Evolutionary conservation across 1,140 invertebrate species (phyloP), one percentile per base, ranked within the genome.

Genomic region (Potamilus streckersoni): DNA sequence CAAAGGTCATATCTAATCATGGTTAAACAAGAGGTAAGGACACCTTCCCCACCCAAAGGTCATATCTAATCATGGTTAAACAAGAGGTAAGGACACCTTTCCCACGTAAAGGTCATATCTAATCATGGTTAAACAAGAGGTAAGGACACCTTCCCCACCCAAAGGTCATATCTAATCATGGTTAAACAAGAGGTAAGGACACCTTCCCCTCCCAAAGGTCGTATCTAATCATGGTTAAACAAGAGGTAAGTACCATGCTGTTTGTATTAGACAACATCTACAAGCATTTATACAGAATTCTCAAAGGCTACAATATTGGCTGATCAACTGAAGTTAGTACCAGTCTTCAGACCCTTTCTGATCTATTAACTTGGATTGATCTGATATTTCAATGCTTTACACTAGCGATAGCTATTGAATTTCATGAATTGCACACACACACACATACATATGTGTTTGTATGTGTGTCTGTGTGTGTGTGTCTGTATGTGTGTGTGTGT

Each of bases 21-120:
- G 74, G 80, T 85, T 2, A 82, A 82, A 67, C 73, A 76, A 72
- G 85, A 87, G 82, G 84, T 87, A 38, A 68, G 72, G 83, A 84
- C 27, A 70, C 80, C 73, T 74, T 88, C 67, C 85, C 86, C 60
- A 68, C 58, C 64, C 79, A 79, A 60, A 79, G 80, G 55, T 71
- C 67, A 61, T 64, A 58, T 19, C 49, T 85, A n/a, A 61, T 83
- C 65, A 84, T 88, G 74, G 80, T 85, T 2, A 82, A 82, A 67
- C 73, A n/a, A n/a, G n/a, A n/a, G n/a, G n/a, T n/a, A n/a, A n/a
- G 13, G 83, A 84, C 27, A 70, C 80, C 73, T 74, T 88, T 64
- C 85, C 86, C 60, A 68, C 58, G 62, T 79, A 79, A 60, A 79
- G 80, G 55, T 71, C 67, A 61, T 64, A 58, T 19, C 49, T 85